Conservation (phyloP, 2,888 invertebrate genomes). For the Conchocele bisecta region DNA sequence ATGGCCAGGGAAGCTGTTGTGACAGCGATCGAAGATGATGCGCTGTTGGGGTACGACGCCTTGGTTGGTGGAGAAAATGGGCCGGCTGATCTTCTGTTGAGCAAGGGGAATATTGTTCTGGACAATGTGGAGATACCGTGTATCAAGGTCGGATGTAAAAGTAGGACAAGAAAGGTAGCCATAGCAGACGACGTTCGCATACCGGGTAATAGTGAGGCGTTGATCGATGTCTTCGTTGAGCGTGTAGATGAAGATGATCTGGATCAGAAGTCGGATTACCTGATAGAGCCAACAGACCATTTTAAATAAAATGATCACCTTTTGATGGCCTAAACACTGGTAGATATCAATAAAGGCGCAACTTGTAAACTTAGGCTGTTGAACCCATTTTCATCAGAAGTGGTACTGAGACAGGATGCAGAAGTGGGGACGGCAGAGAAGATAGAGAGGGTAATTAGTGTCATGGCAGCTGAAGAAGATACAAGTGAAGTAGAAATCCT, state of each 20-base stretch:
- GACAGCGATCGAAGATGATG: no score
- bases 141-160: constrained; percentile 11
- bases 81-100: constrained; percentile 41
- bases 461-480: constrained; percentile 8
- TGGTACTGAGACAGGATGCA: constrained; percentile 35
- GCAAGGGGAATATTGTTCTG: constrained; percentile 13
- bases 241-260: constrained; percentile 23
- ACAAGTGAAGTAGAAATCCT: neutral
- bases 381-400: constrained; percentile 39
- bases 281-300: constrained; percentile 38
- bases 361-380: constrained; percentile 47
- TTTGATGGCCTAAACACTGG: constrained; percentile 36
- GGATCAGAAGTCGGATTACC: neutral
- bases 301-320: constrained; percentile 38
- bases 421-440: constrained; percentile 37
- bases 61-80: neutral
- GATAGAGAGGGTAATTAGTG: neutral
- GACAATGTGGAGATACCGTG: constrained; percentile 25
- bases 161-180: constrained; percentile 20
- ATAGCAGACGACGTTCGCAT: constrained; percentile 39
- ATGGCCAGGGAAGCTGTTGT: no score
- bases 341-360: constrained; percentile 24
- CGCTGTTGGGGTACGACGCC: no score
- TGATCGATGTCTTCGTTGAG: constrained; percentile 49
- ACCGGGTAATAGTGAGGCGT: constrained; percentile 33